Base-by-base conservation (phyloP, 1,140 invertebrate genomes). In the Whitmania pigra region DNA sequence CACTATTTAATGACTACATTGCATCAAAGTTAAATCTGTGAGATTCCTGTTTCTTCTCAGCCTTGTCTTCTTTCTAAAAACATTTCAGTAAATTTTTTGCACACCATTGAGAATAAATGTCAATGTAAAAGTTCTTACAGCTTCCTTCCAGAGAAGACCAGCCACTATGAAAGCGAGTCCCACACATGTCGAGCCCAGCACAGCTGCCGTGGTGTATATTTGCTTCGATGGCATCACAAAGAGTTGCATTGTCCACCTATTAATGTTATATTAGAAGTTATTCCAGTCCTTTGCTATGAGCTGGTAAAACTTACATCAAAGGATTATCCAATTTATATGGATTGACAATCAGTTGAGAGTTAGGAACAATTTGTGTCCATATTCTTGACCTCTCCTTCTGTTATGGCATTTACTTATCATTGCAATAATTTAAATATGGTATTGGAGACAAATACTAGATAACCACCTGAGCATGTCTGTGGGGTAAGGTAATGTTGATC, bases 151-250 rank as follows among this genome's bases (percentile, higher is more conserved):
- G 80, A 97, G 93, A 9, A 99, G 84, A 66, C 89, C 87, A 22
- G 87, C 84, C 71, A 98, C 93, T 75, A 97, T 89, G 11, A 89
- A 81, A 54, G 88, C 88, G 71, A 97, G 89, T 66, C 97, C 84
- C 67, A 88, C 83, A 79, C 94, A 94, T 4, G 94, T 91, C 25
- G 88, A 90, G 0, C 91, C 86, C 67, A 98, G 83, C 0, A 94
- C 92, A 67, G 89, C 87, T 0, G 93, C 92, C 78, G 93, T 97
- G 79, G 94, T 87, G 4, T 94, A 81, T 78, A 98, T 94, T 22
- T 95, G 83, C 81, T 93, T 91, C 80, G 92, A 95, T 0, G 95
- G 94, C 0, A 94, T 97, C 0, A 98, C 89, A 84, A 96, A 99
- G 7, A 99, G 82, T 79, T 94, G 91, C 27, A 88, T 91, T 75